Base-by-base conservation (phyloP, 1,140 invertebrate species). In the Schlechtendalia chinensis region DNA sequence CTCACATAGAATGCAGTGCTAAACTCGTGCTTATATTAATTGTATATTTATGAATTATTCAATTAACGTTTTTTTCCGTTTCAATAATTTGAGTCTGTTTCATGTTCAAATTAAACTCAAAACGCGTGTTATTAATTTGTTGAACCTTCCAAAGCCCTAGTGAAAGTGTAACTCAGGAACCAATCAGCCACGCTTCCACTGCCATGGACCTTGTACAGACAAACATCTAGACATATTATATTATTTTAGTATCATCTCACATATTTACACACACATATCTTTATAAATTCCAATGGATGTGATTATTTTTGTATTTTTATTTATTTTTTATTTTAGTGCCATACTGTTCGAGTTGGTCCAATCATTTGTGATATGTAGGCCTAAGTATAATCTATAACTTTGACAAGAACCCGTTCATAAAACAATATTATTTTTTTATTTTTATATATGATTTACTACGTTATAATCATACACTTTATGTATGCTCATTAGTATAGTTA, bases 151-250 rank as follows among this genome's bases (percentile, higher is more conserved):
- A 17, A 1, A 54, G 12, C 24, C 24, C 47, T 72, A 72, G 50
- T 54, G 8, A n/a, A 32, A 63, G 24, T 17, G 12, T 72, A 71
- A 24, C 24, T 47, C 50, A 59, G 32, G 8, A 77, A 77, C n/a
- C 54, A 77, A 77, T 77, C 72, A 77, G 72, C 72, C 56, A 77
- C 72, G 54, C 54, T 77, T 77, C 56, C 54, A 77, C 72, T 77
- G 72, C 72, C 72, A 77, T 77, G 56, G 56, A 58, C 54, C n/a
- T 56, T 77, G 72, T 77, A 77, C 22, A 77, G 53, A 58, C 29
- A 75, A 24, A 56, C 50, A 24, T 24, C 59, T 39, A 32, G 27
- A 16, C 61, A 65, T 65, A 65, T 39, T 39, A 39, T 39, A 39
- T 39, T 65, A 32, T n/a, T 32, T 16, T 65, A 65, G 17, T 77